Evolutionary conservation across 23 tunicate species (phyloP).

Genomic region (Botrylloides violaceus): DNA sequence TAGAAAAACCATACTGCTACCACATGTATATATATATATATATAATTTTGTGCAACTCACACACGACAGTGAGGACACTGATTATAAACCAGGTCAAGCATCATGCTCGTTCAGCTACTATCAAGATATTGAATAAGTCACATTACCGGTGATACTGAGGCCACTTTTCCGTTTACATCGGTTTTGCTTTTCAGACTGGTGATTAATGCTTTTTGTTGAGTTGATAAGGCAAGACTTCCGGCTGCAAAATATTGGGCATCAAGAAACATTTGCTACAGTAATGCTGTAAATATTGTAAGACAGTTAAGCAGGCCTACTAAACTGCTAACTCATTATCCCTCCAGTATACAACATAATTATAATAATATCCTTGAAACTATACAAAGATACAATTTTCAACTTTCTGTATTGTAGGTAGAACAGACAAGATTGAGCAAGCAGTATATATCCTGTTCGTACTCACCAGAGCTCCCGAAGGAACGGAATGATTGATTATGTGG

Average conservation of each 20-base stretch:
- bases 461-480: conserved; percentile 24
- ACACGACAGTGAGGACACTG: no score
- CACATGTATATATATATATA: no score
- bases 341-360: no score
- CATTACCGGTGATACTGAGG: neutral
- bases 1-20: no score
- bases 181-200: conserved; percentile 8
- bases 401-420: neutral
- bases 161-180: conserved; percentile 1
- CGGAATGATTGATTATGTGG: conserved; percentile 19
- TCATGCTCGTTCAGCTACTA: neutral
- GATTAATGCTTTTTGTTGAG: conserved; percentile 17
- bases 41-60: no score
- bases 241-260: neutral
- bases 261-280: no score
- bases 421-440: neutral
- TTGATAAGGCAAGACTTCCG: conserved; percentile 24
- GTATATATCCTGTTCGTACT: no score
- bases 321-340: no score
- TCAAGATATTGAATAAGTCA: neutral
- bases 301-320: no score
- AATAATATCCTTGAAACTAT: neutral
- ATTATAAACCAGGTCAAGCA: neutral
- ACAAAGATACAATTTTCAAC: neutral
- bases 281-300: no score